Percentiles rank a stretch among this genome's conserved stretches.
Conservation (phyloP, 2,888 invertebrate species). For the Notodonta dromedarius region DNA sequence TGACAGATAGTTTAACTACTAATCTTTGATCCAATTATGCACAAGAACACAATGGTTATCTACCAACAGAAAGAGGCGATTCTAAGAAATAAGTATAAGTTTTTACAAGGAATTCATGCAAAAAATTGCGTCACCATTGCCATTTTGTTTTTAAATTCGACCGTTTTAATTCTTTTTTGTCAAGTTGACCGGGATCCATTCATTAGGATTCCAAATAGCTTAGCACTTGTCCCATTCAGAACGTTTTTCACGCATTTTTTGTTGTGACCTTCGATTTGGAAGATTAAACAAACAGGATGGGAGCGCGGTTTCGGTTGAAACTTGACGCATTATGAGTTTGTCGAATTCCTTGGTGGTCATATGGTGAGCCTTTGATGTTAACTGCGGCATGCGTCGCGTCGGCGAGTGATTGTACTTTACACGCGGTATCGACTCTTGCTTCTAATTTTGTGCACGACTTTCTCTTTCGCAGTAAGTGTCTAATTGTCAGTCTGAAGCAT, state of each 20-base stretch:
- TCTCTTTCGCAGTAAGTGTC: constrained; percentile 25
- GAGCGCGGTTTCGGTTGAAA: constrained; percentile 61
- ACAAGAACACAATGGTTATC: too few relatives aligned
- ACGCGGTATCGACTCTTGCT: constrained; percentile 14
- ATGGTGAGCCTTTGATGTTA: constrained; percentile 28
- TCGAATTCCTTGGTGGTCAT: constrained; percentile 60
- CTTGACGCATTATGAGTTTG: constrained; percentile 49
- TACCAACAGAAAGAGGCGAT: too few relatives aligned
- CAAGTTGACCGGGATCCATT: constrained; percentile 31
- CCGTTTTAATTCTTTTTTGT: constrained; percentile 11
- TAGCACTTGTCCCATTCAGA: constrained; percentile 52
- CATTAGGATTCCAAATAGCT: constrained; percentile 41
- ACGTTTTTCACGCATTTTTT: constrained; percentile 44
- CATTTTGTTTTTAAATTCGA: constrained; percentile 28
- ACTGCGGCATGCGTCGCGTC: constrained; percentile 16
- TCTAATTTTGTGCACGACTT: constrained; percentile 23
- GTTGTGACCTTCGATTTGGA: constrained; percentile 44
- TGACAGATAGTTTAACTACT: too few relatives aligned
- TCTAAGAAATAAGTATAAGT: too few relatives aligned
- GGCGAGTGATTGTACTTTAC: constrained; percentile 13
- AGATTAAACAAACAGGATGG: constrained; percentile 53
- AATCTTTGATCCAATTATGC: too few relatives aligned
- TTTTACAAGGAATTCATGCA: constrained; percentile 35
- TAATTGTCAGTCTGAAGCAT: constrained; percentile 20
- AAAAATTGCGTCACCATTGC: constrained; percentile 44